phyloP scores from a whole-genome alignment of 2,888 invertebrate genomes.

The Scrobipalpa costella region DNA sequence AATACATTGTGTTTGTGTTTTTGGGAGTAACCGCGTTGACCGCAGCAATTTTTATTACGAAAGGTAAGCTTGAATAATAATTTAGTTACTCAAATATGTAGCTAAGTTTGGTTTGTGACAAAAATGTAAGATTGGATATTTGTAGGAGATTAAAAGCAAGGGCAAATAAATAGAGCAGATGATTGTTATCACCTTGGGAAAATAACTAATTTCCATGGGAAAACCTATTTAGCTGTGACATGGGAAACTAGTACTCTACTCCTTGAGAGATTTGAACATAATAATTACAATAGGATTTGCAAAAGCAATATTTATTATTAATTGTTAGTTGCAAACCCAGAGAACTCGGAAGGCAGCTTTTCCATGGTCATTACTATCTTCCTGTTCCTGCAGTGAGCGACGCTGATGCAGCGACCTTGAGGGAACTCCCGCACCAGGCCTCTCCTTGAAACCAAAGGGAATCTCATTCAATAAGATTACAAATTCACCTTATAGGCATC shows the following conservation, averaged over 20 bases:
- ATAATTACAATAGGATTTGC: no score
- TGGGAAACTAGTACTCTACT: no score
- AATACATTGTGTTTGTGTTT: slow-evolving; percentile 43
- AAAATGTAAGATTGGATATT: no score
- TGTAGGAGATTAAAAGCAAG: no score
- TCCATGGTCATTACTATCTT: slow-evolving; percentile 40
- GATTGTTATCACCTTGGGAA: no score
- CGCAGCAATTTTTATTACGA: slow-evolving; percentile 54
- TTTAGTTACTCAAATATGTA: background rate
- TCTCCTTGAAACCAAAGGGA: slow-evolving; percentile 55
- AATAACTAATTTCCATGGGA: no score
- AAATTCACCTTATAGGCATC: background rate
- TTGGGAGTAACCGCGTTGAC: slow-evolving; percentile 44
- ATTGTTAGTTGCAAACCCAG: slow-evolving; percentile 6
- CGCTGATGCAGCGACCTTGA: slow-evolving; percentile 51
- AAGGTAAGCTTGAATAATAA: slow-evolving; percentile 52
- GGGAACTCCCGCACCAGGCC: slow-evolving; percentile 56
- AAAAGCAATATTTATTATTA: no score
- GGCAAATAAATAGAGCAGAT: no score
- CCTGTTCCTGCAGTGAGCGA: slow-evolving; percentile 47
- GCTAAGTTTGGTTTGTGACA: background rate
- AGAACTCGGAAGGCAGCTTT: slow-evolving; percentile 43
- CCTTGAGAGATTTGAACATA: no score
- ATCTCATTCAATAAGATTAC: background rate
- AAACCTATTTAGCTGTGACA: no score